Percentiles rank a stretch among this genome's conserved stretches.
Conservation (phyloP, 2,888 invertebrate species). For the Eulithis testata region DNA sequence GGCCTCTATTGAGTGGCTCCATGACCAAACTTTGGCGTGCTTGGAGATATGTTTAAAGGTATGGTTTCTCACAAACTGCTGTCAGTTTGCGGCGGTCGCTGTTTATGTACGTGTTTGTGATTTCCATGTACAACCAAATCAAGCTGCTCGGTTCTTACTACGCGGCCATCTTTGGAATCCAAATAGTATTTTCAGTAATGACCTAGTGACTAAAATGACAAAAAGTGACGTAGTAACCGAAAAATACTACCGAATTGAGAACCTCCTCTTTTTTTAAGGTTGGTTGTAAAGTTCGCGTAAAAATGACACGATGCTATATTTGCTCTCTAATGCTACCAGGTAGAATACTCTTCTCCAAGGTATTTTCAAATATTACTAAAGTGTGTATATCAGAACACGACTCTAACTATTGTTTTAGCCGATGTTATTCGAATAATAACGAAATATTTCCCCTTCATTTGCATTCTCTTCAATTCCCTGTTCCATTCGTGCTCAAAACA, state of each 20-base stretch:
- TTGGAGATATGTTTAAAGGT: neutral
- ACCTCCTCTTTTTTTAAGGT: too few species aligned
- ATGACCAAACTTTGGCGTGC: neutral
- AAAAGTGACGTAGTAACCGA: too few species aligned
- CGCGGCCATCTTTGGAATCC: too few species aligned
- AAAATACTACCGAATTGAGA: too few species aligned
- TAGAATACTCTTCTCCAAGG: too few species aligned
- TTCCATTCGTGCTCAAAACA: slow-evolving; percentile 21
- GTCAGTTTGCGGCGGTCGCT: neutral
- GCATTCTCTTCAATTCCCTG: slow-evolving; percentile 1
- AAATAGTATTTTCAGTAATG: too few species aligned
- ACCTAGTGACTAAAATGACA: too few species aligned
- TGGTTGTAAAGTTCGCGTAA: too few species aligned
- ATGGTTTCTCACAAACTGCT: neutral
- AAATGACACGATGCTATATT: too few species aligned
- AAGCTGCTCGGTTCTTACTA: too few species aligned
- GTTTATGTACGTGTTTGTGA: neutral
- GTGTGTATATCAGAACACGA: neutral
- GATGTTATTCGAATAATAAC: slow-evolving; percentile 1
- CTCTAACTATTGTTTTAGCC: neutral
- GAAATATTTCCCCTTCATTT: neutral
- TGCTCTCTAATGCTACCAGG: too few species aligned
- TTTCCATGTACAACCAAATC: neutral
- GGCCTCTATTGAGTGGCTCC: slow-evolving; percentile 52
- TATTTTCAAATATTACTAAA: neutral